These are phyloP conservation scores for Bubo blakistoni DNA, from an alignment of 2,113 vertebrate genomes.

Conservation along the genomic window DNA sequence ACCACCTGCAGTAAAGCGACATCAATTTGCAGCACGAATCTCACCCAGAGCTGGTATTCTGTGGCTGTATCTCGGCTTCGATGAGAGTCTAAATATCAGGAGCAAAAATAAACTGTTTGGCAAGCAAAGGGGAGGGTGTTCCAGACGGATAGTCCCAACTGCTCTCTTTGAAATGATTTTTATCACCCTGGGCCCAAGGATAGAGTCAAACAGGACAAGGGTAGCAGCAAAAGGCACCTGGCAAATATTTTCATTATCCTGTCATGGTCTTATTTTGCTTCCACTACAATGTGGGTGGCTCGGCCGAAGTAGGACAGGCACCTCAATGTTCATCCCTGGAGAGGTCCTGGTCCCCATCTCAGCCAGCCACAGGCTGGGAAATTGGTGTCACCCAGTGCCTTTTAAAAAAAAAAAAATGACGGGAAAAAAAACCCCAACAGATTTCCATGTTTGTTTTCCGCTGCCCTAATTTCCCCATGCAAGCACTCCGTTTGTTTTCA, in stretches of 20 bases:
- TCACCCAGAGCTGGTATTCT: not conserved
- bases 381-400: not conserved
- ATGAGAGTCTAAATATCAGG: not conserved
- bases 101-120: not conserved
- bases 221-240: not conserved
- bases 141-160: not conserved
- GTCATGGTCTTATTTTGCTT: not conserved
- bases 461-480: conserved; percentile 34
- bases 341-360: not conserved
- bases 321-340: not conserved
- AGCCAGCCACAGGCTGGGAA: not conserved
- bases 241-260: not conserved
- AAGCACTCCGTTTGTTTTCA: conserved; percentile 43
- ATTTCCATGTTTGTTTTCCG: not conserved
- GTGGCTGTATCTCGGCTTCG: not conserved
- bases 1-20: not conserved
- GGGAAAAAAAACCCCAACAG: not conserved
- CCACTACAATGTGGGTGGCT: not conserved
- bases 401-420: not conserved
- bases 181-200: not conserved
- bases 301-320: not conserved
- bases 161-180: not conserved
- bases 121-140: not conserved
- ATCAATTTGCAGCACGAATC: not conserved
- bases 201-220: not conserved